Conservation (phyloP, 2,888 invertebrate species). For the Gortyna flavago region DNA sequence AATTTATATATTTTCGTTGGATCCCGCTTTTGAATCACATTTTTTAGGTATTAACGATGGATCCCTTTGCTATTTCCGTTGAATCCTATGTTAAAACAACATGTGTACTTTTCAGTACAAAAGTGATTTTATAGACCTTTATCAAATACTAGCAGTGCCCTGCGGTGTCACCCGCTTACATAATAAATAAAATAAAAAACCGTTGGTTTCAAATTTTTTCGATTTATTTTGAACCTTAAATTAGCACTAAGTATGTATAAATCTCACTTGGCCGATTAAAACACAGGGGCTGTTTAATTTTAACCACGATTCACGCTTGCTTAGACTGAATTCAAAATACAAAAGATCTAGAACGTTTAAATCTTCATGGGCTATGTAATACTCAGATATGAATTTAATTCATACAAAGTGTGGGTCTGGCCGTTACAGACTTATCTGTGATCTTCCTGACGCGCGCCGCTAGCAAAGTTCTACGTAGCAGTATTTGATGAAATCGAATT, state of each 20-base stretch:
- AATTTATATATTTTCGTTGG: too few species aligned
- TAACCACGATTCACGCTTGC: neutral
- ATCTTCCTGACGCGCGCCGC: slow-evolving; percentile 36
- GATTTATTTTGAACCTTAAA: neutral
- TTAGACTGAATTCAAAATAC: neutral
- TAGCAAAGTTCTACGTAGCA: slow-evolving; percentile 14
- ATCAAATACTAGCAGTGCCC: too few species aligned
- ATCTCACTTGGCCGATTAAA: neutral
- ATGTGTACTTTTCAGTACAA: too few species aligned
- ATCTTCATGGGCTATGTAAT: neutral
- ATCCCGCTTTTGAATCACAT: too few species aligned
- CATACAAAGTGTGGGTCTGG: slow-evolving; percentile 24
- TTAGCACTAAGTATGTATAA: neutral
- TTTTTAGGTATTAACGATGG: too few species aligned
- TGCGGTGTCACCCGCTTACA: too few species aligned
- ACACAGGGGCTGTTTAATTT: neutral
- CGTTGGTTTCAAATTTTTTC: neutral
- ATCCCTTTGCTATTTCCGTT: too few species aligned
- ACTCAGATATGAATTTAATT: slow-evolving; percentile 24
- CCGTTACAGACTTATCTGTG: slow-evolving; percentile 32
- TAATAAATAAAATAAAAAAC: neutral
- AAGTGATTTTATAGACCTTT: too few species aligned
- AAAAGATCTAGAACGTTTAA: neutral
- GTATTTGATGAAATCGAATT: slow-evolving; percentile 31
- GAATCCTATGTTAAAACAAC: too few species aligned